phyloP scores from a whole-genome alignment of 1,140 invertebrate genomes.

The Formica exsecta region DNA sequence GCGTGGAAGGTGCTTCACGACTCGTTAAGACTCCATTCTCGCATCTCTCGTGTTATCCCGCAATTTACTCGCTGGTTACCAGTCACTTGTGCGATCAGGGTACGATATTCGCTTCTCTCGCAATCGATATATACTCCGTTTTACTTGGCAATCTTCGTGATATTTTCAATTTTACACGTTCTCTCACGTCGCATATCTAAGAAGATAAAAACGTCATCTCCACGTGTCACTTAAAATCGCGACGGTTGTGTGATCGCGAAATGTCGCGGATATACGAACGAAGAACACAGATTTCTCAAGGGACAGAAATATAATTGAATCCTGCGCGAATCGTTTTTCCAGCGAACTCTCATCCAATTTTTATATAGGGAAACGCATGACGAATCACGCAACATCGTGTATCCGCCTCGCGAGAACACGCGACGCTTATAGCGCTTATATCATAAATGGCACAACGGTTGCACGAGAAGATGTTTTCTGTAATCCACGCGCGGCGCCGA shows the following conservation, averaged over 20 bases:
- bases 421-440: not conserved
- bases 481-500: slow-evolving; percentile 68
- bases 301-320: slow-evolving; percentile 14
- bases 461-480: slow-evolving; percentile 58
- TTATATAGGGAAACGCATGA: not conserved
- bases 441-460: slow-evolving; percentile 33
- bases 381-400: slow-evolving; percentile 26
- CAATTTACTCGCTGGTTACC: not conserved
- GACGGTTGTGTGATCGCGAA: not conserved
- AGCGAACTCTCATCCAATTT: slow-evolving; percentile 16
- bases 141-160: not conserved
- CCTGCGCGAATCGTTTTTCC: too few relatives aligned
- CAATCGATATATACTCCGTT: not conserved
- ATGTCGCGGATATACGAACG: slow-evolving; percentile 5
- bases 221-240: slow-evolving; percentile 15
- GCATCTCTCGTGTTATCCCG: not conserved
- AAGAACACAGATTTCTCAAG: not conserved
- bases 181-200: not conserved
- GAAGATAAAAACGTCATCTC: slow-evolving; percentile 16
- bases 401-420: slow-evolving; percentile 1
- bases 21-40: slow-evolving; percentile 5
- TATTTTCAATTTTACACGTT: not conserved
- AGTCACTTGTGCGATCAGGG: not conserved
- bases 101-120: not conserved
- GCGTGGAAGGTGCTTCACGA: slow-evolving; percentile 22